These are phyloP conservation scores for Agrotis puta DNA, from an alignment of 2,888 invertebrate genomes.

Conservation along the genomic window DNA sequence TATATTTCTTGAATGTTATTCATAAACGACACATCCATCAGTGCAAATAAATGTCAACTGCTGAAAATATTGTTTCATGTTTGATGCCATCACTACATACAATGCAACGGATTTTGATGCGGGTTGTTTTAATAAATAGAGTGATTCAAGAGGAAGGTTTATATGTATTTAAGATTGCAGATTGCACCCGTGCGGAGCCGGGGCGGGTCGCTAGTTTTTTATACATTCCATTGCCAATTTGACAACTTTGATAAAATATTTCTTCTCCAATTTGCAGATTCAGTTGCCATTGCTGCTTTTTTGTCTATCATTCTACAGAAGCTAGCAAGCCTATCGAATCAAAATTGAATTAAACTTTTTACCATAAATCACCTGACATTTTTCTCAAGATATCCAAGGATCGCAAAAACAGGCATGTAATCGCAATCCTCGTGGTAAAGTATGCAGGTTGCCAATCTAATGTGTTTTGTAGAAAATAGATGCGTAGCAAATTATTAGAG, in stretches of 20 bases:
- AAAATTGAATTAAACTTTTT: conserved; percentile 18
- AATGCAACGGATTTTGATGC: no score
- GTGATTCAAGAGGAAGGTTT: no score
- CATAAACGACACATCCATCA: no score
- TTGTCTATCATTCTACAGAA: not conserved
- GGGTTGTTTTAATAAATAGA: no score
- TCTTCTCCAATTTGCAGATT: not conserved
- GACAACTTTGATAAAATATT: no score
- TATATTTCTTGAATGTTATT: not conserved
- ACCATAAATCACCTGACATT: conserved; percentile 43
- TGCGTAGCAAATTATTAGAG: conserved; percentile 47
- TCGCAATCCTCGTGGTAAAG: conserved; percentile 79
- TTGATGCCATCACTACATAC: not conserved
- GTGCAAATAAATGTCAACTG: not conserved
- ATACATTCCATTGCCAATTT: no score
- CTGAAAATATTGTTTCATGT: not conserved
- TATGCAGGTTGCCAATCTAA: conserved; percentile 54
- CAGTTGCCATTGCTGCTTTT: not conserved
- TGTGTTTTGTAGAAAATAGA: conserved; percentile 42
- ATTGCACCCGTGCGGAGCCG: no score
- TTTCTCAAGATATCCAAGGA: conserved; percentile 11
- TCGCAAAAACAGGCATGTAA: conserved; percentile 70
- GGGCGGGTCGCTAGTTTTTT: no score
- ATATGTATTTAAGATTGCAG: no score
- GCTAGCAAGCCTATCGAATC: not conserved